Base-by-base conservation (phyloP, 2,113 vertebrate species). In the Corythornis cristatus region DNA sequence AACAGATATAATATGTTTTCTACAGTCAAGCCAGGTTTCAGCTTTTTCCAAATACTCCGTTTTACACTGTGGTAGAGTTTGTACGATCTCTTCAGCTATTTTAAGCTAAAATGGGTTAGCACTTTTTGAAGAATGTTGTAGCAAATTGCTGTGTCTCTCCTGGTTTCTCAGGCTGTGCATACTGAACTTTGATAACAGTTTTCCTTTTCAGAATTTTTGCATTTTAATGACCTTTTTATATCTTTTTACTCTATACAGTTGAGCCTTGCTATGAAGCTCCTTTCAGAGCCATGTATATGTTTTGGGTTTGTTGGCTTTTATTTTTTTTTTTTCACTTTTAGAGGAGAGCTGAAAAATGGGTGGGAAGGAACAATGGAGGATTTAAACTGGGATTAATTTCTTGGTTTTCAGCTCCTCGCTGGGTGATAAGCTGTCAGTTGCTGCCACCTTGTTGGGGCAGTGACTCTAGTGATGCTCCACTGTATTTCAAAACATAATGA, bases 1-100 rank as follows among this genome's bases (percentile, higher is more conserved):
- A 84, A 86, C 75, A 67, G 37, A 88, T 81, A 80, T 22, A 79
- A 67, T 84, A 76, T 58, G 11, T 96, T 96, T 95, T 93, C 83
- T 96, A 95, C 91, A 91, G 81, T 81, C 83, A 89, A 80, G 73
- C 67, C 91, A 82, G 92, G 89, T 96, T 96, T 94, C 79, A 95
- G 56, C 58, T 89, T 92, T 37, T 88, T 86, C 58, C 70, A 5
- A 83, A 88, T 80, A 86, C 72, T 96, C 88, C 62, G 71, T 95
- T 95, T 96, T 94, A 88, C 92, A 88, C 57, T 91, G 65, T 83
- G 65, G 77, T 86, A 95, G 82, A 88, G n/a, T 85, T 84, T 93
- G 57, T 96, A 86, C 90, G 89, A 92, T 75, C 83, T 92, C 94
- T 74, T 37, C 73, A 60, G 83, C n/a, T 92, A 37, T 86, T 92